These are phyloP conservation scores for Channa striata DNA, from an alignment of 2,797 vertebrate species.

Conservation along the genomic window DNA sequence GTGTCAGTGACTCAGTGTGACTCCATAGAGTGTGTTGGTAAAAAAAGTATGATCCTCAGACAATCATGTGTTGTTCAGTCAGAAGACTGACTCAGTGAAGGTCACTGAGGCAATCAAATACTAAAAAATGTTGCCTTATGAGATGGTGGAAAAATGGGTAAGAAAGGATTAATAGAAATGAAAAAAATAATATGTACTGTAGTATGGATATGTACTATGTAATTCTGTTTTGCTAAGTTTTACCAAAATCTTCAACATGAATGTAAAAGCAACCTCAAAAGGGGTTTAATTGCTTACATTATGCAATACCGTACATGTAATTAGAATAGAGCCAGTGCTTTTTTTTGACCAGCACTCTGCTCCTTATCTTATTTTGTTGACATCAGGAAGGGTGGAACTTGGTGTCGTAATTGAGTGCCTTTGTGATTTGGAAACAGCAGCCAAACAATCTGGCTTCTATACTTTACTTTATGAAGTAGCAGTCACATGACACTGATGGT, in stretches of 20 bases:
- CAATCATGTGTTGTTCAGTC: too few relatives aligned
- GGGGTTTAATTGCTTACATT: conserved; percentile 33
- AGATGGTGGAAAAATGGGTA: conserved; percentile 1
- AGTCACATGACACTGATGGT: conserved; percentile 11
- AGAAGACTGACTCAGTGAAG: background rate
- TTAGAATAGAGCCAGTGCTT: conserved; percentile 13
- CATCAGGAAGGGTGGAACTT: conserved; percentile 63
- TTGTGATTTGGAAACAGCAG: conserved; percentile 49
- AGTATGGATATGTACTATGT: background rate
- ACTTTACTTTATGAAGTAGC: conserved; percentile 5
- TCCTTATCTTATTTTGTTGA: conserved; percentile 57
- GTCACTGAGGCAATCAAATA: conserved; percentile 10
- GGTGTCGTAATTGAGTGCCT: conserved; percentile 47
- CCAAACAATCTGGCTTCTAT: conserved; percentile 39
- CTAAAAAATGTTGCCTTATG: conserved; percentile 19
- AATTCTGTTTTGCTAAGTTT: background rate
- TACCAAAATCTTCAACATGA: conserved; percentile 14
- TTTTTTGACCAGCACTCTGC: conserved; percentile 5
- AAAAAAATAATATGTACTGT: background rate
- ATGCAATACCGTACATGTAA: conserved; percentile 31
- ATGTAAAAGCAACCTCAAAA: conserved; percentile 9
- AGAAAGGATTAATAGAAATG: background rate
- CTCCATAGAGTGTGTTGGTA: too few relatives aligned
- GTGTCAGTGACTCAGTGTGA: too few relatives aligned
- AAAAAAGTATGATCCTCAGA: too few relatives aligned